Conservation (phyloP, 1,140 invertebrate genomes). For the Phortica variegata region DNA sequence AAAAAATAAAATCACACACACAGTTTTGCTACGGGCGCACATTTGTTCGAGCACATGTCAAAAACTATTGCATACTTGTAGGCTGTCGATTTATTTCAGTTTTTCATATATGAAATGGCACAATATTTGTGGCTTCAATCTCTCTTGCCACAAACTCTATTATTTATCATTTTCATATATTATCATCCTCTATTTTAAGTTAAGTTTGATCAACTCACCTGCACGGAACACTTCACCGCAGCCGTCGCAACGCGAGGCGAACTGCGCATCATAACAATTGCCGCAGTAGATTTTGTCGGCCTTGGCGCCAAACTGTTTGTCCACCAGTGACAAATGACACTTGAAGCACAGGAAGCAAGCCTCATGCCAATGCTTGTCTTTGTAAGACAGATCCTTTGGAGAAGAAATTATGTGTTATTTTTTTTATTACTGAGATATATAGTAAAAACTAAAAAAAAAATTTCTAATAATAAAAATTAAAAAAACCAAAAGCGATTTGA, state of each 20-base stretch:
- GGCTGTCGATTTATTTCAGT: too few relatives aligned
- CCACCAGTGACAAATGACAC: slow-evolving; percentile 95
- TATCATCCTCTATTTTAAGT: not conserved
- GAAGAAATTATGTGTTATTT: slow-evolving; percentile 7
- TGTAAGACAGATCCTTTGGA: slow-evolving; percentile 97
- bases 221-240: slow-evolving; percentile 98
- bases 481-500: too few relatives aligned
- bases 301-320: slow-evolving; percentile 99
- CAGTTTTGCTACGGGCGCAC: too few relatives aligned
- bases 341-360: slow-evolving; percentile 98
- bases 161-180: too few relatives aligned
- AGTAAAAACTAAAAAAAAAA: not conserved
- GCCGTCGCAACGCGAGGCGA: slow-evolving; percentile 97
- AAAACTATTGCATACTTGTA: too few relatives aligned
- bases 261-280: slow-evolving; percentile 98
- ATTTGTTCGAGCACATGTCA: too few relatives aligned
- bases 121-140: too few relatives aligned
- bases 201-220: slow-evolving; percentile 69
- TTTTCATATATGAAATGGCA: too few relatives aligned
- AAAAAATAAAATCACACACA: too few relatives aligned
- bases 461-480: too few relatives aligned
- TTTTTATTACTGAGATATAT: not conserved
- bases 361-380: slow-evolving; percentile 99
- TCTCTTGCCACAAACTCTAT: too few relatives aligned
- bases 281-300: slow-evolving; percentile 97